phyloP scores from a whole-genome alignment of 2,113 vertebrate species.

The Pomatorhinus ruficollis region DNA sequence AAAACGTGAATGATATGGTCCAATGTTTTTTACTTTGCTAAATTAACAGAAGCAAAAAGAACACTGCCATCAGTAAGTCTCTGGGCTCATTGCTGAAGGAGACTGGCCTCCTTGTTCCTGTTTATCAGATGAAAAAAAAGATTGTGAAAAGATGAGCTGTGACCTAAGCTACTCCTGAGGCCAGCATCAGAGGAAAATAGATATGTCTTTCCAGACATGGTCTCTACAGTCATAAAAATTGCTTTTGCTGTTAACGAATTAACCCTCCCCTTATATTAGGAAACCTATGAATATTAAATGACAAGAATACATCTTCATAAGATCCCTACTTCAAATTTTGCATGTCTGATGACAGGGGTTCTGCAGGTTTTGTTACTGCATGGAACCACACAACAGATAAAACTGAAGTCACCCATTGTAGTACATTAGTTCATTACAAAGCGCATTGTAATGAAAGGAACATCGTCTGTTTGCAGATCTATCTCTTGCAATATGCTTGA shows the following conservation, averaged over 20 bases:
- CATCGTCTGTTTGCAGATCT: not conserved
- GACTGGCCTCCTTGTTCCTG: not conserved
- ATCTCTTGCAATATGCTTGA: not conserved
- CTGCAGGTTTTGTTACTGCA: not conserved
- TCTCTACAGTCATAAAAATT: not conserved
- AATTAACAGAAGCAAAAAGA: not conserved
- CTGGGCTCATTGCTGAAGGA: not conserved
- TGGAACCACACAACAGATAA: not conserved
- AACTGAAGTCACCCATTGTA: not conserved
- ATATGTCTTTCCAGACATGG: not conserved
- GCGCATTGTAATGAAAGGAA: not conserved
- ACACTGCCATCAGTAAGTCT: not conserved
- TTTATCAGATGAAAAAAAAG: not conserved
- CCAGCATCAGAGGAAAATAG: not conserved
- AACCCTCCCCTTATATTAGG: not conserved
- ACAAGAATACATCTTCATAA: not conserved
- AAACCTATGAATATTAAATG: not conserved
- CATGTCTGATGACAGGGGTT: not conserved
- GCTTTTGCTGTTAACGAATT: not conserved
- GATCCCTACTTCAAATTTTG: not conserved
- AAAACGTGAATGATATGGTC: not conserved
- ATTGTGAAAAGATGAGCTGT: not conserved
- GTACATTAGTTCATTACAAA: not conserved
- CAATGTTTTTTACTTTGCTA: not conserved
- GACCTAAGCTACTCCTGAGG: not conserved